Evolutionary conservation across 2,888 invertebrate species (phyloP), one percentile per base, ranked within the genome.

Genomic region (Drosophila engyochracea): DNA sequence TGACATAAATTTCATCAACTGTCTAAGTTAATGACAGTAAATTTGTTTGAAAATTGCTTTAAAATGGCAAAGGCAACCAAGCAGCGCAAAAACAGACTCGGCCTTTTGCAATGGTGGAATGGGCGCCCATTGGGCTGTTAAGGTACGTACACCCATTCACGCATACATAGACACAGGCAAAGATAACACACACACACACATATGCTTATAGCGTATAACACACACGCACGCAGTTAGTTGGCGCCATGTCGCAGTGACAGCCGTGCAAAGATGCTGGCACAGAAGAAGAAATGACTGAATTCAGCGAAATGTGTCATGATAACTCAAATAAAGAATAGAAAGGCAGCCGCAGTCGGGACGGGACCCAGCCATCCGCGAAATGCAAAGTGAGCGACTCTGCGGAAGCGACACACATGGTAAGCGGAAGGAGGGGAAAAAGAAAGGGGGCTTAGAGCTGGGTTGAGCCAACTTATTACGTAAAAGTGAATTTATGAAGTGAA

Each of bases 241-340:
- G 85, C 85, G 85, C 85, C 85, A 86, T 84, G 89, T 83, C 82
- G 89, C 76, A 73, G 74, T 86, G 85, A 90, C 85, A 90, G 90
- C 74, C 89, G 73, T 83, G 72, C 74, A 83, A 89, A 86, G 87
- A 90, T 71, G 90, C 79, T 72, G 71, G 69, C 81, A 58, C 25
- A 69, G 86, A 89, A 84, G 89, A 89, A 89, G 91, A 89, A 90
- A 90, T 90, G 89, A 89, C 90, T 91, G 91, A 91, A 91, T 87
- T 81, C 91, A 91, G 76, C 89, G 90, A 87, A 87, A 87, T 91
- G 87, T 87, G 91, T 87, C 87, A 87, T 91, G 87, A 87, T 87
- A 87, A 87, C 91, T 87, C 90, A 86, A 90, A 90, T 86, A 86
- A 89, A 86, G 89, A 89, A 87, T 89, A 80, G 85, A 89, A 84